These are phyloP conservation scores for Whitmania pigra DNA, from an alignment of 1,140 invertebrate species.

Conservation along the genomic window DNA sequence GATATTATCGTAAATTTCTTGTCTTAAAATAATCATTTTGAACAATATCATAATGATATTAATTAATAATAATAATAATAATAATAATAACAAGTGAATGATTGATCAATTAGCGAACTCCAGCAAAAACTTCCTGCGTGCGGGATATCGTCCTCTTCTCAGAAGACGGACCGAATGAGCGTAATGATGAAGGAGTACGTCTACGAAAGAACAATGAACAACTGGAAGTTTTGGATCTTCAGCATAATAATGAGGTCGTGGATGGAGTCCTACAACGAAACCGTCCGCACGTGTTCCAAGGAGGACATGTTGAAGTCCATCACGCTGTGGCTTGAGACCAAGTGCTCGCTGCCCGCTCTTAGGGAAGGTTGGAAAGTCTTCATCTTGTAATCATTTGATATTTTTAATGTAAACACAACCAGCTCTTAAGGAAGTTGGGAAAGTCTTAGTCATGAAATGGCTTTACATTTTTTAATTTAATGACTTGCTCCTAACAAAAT, in stretches of 20 bases:
- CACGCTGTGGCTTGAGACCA: constrained; percentile 83
- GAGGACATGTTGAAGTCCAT: constrained; percentile 84
- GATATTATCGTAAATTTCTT: no score
- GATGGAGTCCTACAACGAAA: constrained; percentile 73
- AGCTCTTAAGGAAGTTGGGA: constrained; percentile 73
- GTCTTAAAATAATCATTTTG: no score
- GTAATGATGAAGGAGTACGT: not conserved
- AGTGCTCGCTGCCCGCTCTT: constrained; percentile 81
- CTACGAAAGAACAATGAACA: not conserved
- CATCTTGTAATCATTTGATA: not conserved
- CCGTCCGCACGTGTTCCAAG: constrained; percentile 74
- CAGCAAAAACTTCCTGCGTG: not conserved
- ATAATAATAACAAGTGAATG: no score
- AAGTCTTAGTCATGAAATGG: not conserved
- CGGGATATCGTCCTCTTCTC: not conserved
- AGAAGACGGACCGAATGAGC: not conserved
- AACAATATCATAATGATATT: not conserved
- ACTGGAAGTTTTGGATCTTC: constrained; percentile 44
- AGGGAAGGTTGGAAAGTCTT: constrained; percentile 60
- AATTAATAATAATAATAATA: not conserved
- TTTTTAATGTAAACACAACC: constrained; percentile 45
- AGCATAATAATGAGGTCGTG: constrained; percentile 75
- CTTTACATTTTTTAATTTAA: no score
- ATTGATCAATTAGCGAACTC: not conserved
- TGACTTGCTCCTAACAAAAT: no score